Conservation (phyloP, 2,797 vertebrate species). For the Phrynocephalus vlangalii region DNA sequence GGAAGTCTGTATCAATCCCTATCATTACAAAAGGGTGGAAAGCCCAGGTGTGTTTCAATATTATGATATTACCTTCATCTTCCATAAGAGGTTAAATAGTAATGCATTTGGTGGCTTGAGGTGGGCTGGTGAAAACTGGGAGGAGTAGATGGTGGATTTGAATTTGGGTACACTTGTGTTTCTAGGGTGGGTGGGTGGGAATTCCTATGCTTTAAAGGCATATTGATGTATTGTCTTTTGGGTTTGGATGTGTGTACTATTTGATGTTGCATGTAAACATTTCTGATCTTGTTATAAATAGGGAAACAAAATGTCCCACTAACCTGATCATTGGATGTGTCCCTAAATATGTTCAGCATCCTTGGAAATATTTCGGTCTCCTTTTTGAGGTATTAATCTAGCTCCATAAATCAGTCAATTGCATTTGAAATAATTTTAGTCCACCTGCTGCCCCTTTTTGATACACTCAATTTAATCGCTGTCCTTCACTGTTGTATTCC, state of each 20-base stretch:
- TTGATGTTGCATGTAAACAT: background rate
- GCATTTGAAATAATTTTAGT: background rate
- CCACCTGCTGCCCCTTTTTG: background rate
- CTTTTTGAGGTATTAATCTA: background rate
- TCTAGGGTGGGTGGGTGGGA: background rate
- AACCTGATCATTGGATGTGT: background rate
- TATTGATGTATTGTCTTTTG: background rate
- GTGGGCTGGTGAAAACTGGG: background rate
- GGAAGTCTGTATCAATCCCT: slow-evolving; percentile 99
- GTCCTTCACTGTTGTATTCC: background rate
- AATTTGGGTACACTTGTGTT: background rate
- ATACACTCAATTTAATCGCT: background rate
- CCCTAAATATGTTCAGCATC: background rate
- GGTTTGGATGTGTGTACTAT: slow-evolving; percentile 1
- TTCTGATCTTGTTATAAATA: background rate
- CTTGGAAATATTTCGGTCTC: background rate
- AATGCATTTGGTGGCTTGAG: background rate
- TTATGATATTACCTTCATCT: background rate
- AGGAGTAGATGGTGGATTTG: background rate
- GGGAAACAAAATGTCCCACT: background rate
- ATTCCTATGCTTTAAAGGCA: background rate
- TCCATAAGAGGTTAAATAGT: background rate
- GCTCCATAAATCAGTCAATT: background rate
- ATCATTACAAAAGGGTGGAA: slow-evolving; percentile 98
- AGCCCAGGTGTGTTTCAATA: slow-evolving; percentile 89